Percentiles rank a stretch among this genome's conserved stretches.
phyloP scores from a whole-genome alignment of 2,888 invertebrate species.

The Idaea aversata region DNA sequence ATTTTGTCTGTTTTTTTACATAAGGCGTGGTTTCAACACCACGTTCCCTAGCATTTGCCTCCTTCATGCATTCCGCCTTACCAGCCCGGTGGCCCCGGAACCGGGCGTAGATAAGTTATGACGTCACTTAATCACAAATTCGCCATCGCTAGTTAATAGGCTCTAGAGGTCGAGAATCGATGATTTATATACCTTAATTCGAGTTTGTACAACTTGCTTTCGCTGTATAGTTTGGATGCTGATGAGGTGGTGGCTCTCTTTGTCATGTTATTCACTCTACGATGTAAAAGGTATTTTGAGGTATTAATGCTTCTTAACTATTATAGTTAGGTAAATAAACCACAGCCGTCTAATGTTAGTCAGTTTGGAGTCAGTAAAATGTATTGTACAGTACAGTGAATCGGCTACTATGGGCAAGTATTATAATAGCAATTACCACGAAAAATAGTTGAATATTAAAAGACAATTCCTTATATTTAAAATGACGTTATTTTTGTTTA shows the following conservation, averaged over 20 bases:
- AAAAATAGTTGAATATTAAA: too few species aligned
- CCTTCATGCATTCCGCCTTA: background rate
- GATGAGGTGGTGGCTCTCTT: background rate
- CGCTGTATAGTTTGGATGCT: background rate
- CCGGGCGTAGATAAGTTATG: constrained; percentile 56
- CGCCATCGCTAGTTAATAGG: constrained; percentile 57
- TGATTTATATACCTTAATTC: constrained; percentile 52
- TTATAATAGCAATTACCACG: too few species aligned
- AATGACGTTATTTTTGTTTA: too few species aligned
- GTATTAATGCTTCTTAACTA: too few species aligned
- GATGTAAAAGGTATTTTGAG: background rate
- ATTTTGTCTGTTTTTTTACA: background rate
- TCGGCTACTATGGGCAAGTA: too few species aligned
- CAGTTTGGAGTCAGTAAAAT: too few species aligned
- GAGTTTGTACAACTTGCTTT: constrained; percentile 26
- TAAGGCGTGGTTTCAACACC: background rate
- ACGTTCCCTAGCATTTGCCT: background rate
- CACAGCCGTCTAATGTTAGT: too few species aligned
- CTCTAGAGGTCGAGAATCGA: constrained; percentile 42
- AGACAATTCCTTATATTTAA: too few species aligned
- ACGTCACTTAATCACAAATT: constrained; percentile 63
- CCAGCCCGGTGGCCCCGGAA: constrained; percentile 34
- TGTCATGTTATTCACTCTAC: background rate
- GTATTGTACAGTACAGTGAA: too few species aligned
- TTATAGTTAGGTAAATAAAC: too few species aligned